A percentile compares a stretch with the other conserved stretches of the same genome.
Conservation (phyloP, 2,888 invertebrate genomes). For the Cylindroiulus punctatus region DNA sequence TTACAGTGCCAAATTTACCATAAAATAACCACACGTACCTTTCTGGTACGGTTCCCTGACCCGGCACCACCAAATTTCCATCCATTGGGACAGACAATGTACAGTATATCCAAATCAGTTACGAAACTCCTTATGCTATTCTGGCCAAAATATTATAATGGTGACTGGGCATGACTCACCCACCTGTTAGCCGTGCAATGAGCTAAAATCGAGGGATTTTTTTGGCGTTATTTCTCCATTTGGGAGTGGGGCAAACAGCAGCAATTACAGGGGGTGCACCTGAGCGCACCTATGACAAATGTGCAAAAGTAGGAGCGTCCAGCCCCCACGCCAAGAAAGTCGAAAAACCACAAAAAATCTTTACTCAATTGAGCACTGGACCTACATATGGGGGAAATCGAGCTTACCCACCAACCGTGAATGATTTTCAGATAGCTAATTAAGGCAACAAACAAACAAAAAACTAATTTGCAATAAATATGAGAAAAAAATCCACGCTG, state of each 20-base stretch:
- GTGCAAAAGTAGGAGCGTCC: slow-evolving; percentile 10
- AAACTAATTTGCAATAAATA: neutral
- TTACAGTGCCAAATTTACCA: neutral
- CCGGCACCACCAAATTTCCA: neutral
- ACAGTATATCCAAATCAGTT: neutral
- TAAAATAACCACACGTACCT: neutral
- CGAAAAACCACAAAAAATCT: neutral
- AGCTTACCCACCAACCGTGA: neutral
- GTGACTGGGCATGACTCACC: slow-evolving; percentile 13
- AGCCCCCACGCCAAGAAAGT: neutral
- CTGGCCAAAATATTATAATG: neutral
- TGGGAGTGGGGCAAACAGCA: neutral
- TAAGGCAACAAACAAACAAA: slow-evolving; percentile 6
- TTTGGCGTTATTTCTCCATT: neutral
- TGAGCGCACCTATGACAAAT: slow-evolving; percentile 10
- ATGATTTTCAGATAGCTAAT: slow-evolving; percentile 16
- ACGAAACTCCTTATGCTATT: slow-evolving; percentile 2
- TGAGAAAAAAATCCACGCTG: neutral
- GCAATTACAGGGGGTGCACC: neutral
- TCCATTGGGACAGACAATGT: neutral
- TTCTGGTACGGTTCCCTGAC: neutral
- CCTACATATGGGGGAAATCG: neutral
- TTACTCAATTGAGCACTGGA: neutral
- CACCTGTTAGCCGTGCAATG: neutral
- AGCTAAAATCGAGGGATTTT: neutral